Conservation (phyloP, 2,113 vertebrate genomes). For the Brachionichthys hirsutus region DNA sequence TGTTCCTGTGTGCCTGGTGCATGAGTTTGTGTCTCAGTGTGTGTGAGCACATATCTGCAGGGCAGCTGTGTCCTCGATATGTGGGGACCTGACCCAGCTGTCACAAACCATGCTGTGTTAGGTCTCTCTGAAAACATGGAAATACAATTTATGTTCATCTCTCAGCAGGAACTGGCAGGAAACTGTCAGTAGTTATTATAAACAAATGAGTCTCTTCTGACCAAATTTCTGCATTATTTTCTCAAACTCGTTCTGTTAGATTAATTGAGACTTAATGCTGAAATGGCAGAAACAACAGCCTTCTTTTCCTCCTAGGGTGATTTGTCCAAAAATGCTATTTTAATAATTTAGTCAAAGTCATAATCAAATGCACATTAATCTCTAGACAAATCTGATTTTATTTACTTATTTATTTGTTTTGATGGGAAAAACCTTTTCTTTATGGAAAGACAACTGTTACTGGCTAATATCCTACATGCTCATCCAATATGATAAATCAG, state of each 20-base stretch:
- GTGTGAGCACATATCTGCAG: constrained; percentile 66
- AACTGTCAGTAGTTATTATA: constrained; percentile 51
- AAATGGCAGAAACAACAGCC: neutral
- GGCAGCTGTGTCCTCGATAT: constrained; percentile 81
- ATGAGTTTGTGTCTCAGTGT: constrained; percentile 38
- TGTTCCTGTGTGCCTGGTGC: constrained; percentile 58
- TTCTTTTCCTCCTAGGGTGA: neutral
- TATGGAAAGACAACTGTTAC: neutral
- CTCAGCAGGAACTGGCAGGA: constrained; percentile 61
- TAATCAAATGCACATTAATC: too few species aligned
- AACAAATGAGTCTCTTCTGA: constrained; percentile 52
- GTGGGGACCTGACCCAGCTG: constrained; percentile 81
- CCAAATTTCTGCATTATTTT: constrained; percentile 29
- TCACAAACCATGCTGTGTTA: constrained; percentile 74
- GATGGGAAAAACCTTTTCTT: too few species aligned
- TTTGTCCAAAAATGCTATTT: too few species aligned
- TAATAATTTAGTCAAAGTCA: too few species aligned
- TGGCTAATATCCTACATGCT: neutral
- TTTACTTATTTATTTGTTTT: too few species aligned
- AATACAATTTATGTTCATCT: constrained; percentile 54
- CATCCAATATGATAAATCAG: neutral
- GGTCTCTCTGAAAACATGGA: constrained; percentile 59
- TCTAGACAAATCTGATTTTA: too few species aligned
- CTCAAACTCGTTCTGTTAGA: constrained; percentile 9
- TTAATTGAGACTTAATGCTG: constrained; percentile 7